These are phyloP conservation scores for Nesidiocoris tenuis DNA, from an alignment of 2,888 invertebrate species.

Conservation along the genomic window DNA sequence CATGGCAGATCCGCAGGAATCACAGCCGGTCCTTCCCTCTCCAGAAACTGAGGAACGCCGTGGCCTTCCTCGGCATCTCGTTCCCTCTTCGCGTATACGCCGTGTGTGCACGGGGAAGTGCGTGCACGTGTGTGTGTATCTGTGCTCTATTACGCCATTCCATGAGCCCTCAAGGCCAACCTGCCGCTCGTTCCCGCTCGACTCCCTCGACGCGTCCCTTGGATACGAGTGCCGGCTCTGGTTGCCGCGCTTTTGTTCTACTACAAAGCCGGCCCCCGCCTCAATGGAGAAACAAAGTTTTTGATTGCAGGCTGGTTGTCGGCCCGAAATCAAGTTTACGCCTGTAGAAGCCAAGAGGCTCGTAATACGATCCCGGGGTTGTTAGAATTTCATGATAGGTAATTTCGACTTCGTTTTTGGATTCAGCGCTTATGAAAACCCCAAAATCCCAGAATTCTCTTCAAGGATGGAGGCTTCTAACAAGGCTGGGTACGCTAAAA, in stretches of 20 bases:
- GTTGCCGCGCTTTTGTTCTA: not conserved
- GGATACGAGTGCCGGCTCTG: not conserved
- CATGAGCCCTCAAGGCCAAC: conserved; percentile 21
- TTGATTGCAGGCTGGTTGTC: too few relatives aligned
- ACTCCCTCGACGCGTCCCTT: too few relatives aligned
- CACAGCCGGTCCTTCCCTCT: not conserved
- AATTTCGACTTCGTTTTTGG: not conserved
- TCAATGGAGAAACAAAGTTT: not conserved
- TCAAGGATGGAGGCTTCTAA: not conserved
- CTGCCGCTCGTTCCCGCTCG: conserved; percentile 9
- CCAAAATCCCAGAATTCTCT: not conserved
- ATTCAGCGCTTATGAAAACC: not conserved
- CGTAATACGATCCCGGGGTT: too few relatives aligned
- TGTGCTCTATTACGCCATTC: conserved; percentile 34
- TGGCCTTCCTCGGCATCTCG: not conserved
- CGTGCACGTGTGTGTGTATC: not conserved
- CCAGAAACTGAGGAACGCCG: not conserved
- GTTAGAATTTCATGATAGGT: too few relatives aligned
- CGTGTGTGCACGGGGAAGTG: not conserved
- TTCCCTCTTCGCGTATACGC: not conserved
- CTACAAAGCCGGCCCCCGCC: not conserved
- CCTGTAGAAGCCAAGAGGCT: too few relatives aligned
- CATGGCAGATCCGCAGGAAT: not conserved
- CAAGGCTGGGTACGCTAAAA: too few relatives aligned
- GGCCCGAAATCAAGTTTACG: too few relatives aligned